Evolutionary conservation across 2,113 vertebrate species (phyloP), one percentile per base, ranked within the genome.

Genomic region (Chelonoidis abingdonii): DNA sequence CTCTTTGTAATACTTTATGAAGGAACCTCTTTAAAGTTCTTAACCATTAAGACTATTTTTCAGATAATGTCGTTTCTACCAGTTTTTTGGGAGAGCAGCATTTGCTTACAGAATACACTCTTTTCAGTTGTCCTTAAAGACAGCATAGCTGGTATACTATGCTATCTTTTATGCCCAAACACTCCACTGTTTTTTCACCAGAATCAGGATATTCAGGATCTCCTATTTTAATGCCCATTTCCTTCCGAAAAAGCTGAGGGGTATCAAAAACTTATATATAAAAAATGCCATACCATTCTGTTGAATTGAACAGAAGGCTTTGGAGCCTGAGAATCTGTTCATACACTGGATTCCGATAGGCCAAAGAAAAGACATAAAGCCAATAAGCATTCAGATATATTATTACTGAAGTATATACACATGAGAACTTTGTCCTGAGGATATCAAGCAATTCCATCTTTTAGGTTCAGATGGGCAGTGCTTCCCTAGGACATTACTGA

Each of bases 391-490:
- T 69, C 35, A 69, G 5, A 86, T 86, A 49, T 84, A n/a, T 87
- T 93, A 65, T 86, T 53, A 86, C 89, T 83, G 79, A 83, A 75
- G 80, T 84, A 92, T 76, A 93, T 91, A 8, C 3, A 90, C 69
- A 89, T 87, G 83, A 94, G 92, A 89, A 52, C 47, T 0, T 0
- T 87, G 85, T 94, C 56, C 59, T 44, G 72, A 93, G 92, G 16
- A 19, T 69, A n/a, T 89, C 86, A 62, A 92, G 44, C 72, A 72
- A 91, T 90, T 76, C 57, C 53, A 59, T 95, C 95, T 97, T 54
- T 81, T 83, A 83, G 81, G 53, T 81, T 54, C 72, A 94, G 38
- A 5, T 38, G 86, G 79, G 53, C 81, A 84, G 75, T 95, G 89
- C 80, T 80, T 96, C 56, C 83, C 92, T 83, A 86, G 92, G 89